A percentile compares a stretch with the other conserved stretches of the same genome.
These are phyloP conservation scores for Diglossa cyanea DNA, from an alignment of 2,797 vertebrate species.

Conservation along the genomic window DNA sequence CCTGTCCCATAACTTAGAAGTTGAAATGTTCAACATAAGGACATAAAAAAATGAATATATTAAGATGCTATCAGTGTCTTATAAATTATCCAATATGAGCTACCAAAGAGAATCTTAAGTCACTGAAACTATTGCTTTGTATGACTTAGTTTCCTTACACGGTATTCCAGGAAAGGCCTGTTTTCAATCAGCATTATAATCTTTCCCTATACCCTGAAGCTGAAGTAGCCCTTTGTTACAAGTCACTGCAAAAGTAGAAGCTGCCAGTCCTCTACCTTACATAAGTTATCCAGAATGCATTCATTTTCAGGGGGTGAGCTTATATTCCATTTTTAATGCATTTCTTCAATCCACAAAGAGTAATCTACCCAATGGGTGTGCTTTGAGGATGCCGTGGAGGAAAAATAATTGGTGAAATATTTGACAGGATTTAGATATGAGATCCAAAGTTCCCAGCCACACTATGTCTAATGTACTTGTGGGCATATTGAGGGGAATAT, in stretches of 20 bases:
- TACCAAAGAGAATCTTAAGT: background rate
- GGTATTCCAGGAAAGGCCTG: background rate
- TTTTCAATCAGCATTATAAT: background rate
- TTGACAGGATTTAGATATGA: background rate
- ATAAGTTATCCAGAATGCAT: background rate
- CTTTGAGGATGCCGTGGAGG: background rate
- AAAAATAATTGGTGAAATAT: background rate
- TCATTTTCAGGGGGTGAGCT: background rate
- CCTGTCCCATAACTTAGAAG: background rate
- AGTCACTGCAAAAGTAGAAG: background rate
- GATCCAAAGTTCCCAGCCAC: background rate
- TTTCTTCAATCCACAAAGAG: background rate
- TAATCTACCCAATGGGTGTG: background rate
- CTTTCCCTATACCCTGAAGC: background rate
- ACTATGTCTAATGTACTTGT: background rate
- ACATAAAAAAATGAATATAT: background rate
- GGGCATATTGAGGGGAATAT: background rate
- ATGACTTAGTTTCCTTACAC: background rate
- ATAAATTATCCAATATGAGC: background rate
- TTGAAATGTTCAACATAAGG: background rate
- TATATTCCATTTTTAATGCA: background rate
- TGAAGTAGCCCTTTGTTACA: background rate
- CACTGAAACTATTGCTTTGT: background rate
- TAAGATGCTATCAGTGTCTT: background rate
- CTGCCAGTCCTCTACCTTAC: background rate